Evolutionary conservation across 2,113 vertebrate genomes (phyloP).

Genomic region (Cyanocitta stelleri): DNA sequence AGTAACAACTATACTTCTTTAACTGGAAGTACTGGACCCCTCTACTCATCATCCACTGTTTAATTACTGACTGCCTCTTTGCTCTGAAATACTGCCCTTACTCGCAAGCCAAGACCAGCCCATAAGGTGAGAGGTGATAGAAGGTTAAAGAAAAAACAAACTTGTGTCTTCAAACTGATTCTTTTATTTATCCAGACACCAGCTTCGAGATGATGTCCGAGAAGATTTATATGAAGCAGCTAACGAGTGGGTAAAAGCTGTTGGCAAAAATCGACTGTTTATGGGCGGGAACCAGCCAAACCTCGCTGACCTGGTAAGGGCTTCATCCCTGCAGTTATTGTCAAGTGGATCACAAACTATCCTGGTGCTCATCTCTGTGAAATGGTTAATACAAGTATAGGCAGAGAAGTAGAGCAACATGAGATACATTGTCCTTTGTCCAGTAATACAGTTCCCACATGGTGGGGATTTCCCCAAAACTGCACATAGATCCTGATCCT

Average conservation of each 20-base stretch:
- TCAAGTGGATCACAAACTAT: neutral
- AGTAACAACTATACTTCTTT: neutral
- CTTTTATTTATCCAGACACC: slow-evolving; percentile 73
- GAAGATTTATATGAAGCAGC: slow-evolving; percentile 90
- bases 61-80: neutral
- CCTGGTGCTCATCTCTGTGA: neutral
- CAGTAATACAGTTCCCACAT: neutral
- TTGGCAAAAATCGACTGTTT: slow-evolving; percentile 87
- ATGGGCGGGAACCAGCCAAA: slow-evolving; percentile 91
- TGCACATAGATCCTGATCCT: neutral
- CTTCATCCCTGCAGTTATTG: neutral
- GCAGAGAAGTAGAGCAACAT: neutral
- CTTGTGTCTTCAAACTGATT: neutral
- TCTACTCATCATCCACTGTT: neutral
- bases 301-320: slow-evolving; percentile 90
- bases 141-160: neutral
- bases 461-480: neutral
- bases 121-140: neutral
- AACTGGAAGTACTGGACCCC: neutral
- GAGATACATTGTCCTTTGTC: neutral
- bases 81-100: neutral
- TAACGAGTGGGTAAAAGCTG: slow-evolving; percentile 86
- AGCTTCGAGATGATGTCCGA: slow-evolving; percentile 86
- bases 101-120: neutral
- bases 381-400: neutral